Conservation (phyloP, 35 echinoderm and acorn worm species). For the Amphiura filiformis region DNA sequence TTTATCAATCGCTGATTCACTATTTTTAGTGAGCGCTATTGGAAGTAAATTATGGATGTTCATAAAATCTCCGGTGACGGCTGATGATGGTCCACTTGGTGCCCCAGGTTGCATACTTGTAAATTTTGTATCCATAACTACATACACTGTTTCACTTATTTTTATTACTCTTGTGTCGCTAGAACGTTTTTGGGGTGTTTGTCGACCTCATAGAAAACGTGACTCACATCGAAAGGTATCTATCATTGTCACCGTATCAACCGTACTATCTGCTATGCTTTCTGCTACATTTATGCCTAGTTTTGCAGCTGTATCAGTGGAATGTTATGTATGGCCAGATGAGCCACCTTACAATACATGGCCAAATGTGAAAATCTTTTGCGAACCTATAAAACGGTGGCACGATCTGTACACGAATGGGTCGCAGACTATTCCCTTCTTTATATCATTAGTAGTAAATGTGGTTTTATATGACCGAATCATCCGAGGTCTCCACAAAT, state of each 20-base stretch:
- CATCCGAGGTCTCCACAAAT: conserved; percentile 65
- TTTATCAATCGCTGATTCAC: not conserved
- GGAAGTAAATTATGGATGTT: not conserved
- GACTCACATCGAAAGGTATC: conserved; percentile 40
- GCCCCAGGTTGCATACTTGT: not conserved
- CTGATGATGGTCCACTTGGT: not conserved
- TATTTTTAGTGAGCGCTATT: not conserved
- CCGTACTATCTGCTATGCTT: conserved; percentile 41
- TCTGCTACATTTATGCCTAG: conserved; percentile 63
- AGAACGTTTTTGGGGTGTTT: conserved; percentile 6
- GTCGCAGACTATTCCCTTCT: conserved; percentile 79
- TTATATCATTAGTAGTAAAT: conserved; percentile 54
- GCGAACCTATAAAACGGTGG: conserved; percentile 5
- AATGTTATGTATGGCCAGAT: conserved; percentile 55
- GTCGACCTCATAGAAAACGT: conserved; percentile 11
- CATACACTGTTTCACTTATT: not conserved
- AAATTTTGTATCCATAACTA: not conserved
- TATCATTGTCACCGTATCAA: conserved; percentile 43
- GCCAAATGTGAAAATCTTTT: conserved; percentile 34
- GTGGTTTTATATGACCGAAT: conserved; percentile 68
- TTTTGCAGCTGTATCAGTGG: not conserved
- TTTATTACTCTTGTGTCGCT: not conserved
- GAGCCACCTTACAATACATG: conserved; percentile 27
- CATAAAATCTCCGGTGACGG: not conserved
- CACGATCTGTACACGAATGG: conserved; percentile 49